Evolutionary conservation across 1,140 invertebrate genomes (phyloP), one percentile per base, ranked within the genome.

Genomic region (Zeugodacus cucurbitae): DNA sequence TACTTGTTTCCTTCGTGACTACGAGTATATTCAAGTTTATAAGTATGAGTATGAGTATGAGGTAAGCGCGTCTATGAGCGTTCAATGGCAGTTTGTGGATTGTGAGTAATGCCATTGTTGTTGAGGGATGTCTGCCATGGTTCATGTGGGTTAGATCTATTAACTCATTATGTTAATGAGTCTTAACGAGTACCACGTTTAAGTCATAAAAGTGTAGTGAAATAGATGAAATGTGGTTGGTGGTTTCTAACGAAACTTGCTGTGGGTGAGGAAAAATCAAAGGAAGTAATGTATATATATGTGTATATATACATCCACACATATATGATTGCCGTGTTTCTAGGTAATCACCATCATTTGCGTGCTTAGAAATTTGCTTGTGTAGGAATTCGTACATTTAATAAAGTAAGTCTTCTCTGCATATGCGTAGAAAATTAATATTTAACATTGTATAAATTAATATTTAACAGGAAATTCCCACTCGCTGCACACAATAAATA

Each of bases 101-200:
- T 7, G 17, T 41, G 34, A 37, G 37, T 37, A 74, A 74, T 74
- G 58, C 7, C 58, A 26, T 62, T 26, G 22, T 7, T 34, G 32
- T 6, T 6, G 32, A 74, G 32, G 14, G 5, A 41, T 74, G 34
- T 14, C 14, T 67, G 64, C n/a, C 26, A n/a, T 8, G 20, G 6
- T 32, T 74, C 67, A 32, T 41, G 32, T 7, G 8, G 2, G 26
- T 67, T 67, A 67, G 14, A 41, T 22, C 34, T 37, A 74, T 74
- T 74, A 74, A 32, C 67, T 74, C 67, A 74, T 74, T 74, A 74
- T 74, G 32, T 74, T 74, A 74, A 74, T 74, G 32, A 74, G 34
- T 41, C 34, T 41, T 74, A 74, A 74, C 22, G 67, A 74, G 29
- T 20, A n/a, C 67, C 67, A 74, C 34, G 67, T 41, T 74, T 74